Conservation (phyloP, 2,888 invertebrate genomes). For the Sphaerophoria taeniata region DNA sequence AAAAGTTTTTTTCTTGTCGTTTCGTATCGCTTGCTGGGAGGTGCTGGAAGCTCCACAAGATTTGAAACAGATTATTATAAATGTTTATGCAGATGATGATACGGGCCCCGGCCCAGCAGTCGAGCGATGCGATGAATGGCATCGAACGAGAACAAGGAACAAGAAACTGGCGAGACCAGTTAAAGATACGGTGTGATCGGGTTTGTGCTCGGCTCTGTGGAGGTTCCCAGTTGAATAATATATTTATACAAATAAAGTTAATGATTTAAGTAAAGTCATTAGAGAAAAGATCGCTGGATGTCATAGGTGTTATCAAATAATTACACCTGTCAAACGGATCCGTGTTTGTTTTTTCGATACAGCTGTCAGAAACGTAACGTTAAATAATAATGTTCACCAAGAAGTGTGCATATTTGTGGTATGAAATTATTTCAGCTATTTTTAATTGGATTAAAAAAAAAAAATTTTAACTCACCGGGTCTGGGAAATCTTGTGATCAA, state of each 20-base stretch:
- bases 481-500: too few species aligned
- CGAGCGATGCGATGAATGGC: neutral
- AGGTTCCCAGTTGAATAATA: conserved; percentile 21
- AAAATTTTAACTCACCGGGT: too few species aligned
- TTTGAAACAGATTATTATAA: conserved; percentile 48
- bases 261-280: conserved; percentile 25
- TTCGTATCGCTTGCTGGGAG: conserved; percentile 28
- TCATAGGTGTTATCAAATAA: conserved; percentile 19
- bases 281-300: conserved; percentile 6
- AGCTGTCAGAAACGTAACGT: neutral
- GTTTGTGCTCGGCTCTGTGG: neutral
- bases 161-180: conserved; percentile 45
- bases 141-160: conserved; percentile 28
- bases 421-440: too few species aligned
- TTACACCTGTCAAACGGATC: neutral
- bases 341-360: neutral
- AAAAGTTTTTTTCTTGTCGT: conserved; percentile 48
- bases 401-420: neutral
- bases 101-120: neutral
- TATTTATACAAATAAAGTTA: conserved; percentile 12
- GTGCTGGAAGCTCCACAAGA: conserved; percentile 29
- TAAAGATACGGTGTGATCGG: neutral
- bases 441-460: too few species aligned
- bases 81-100: conserved; percentile 46
- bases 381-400: neutral